Evolutionary conservation across 1,140 invertebrate genomes (phyloP).

Genomic region (Paraescarpia echinospica): DNA sequence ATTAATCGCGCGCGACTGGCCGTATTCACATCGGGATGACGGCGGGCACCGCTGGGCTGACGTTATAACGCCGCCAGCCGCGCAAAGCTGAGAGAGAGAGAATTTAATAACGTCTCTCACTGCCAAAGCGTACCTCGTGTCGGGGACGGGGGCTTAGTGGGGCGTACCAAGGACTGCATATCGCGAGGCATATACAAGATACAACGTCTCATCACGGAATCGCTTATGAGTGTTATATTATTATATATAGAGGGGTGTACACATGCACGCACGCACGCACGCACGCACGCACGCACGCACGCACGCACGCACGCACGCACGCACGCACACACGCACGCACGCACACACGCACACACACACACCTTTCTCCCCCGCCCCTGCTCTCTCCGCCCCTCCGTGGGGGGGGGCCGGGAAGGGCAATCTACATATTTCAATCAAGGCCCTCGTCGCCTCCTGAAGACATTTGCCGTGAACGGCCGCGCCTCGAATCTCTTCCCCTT

Average conservation of each 20-base stretch:
- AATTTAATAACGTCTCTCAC: neutral
- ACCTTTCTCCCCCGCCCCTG: neutral
- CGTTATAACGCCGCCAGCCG: neutral
- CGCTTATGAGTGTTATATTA: too few relatives aligned
- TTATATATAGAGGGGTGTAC: too few relatives aligned
- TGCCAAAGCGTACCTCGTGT: neutral
- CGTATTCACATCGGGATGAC: neutral
- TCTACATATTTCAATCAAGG: too few relatives aligned
- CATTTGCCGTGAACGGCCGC: too few relatives aligned
- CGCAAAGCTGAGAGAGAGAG: neutral
- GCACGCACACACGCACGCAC: neutral
- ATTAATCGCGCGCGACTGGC: neutral
- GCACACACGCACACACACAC: neutral
- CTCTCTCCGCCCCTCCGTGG: neutral
- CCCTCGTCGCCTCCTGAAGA: too few relatives aligned
- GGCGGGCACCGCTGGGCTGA: neutral
- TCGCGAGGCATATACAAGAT: too few relatives aligned
- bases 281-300: neutral
- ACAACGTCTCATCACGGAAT: too few relatives aligned
- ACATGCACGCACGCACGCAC: too few relatives aligned
- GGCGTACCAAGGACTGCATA: neutral
- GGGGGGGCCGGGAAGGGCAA: too few relatives aligned
- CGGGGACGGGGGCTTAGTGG: neutral
- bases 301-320: neutral
- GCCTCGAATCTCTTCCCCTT: too few relatives aligned